Evolutionary conservation across 64 coral and sea anemone species (phyloP), one percentile per base, ranked within the genome.

Genomic region (Montipora capricornis): DNA sequence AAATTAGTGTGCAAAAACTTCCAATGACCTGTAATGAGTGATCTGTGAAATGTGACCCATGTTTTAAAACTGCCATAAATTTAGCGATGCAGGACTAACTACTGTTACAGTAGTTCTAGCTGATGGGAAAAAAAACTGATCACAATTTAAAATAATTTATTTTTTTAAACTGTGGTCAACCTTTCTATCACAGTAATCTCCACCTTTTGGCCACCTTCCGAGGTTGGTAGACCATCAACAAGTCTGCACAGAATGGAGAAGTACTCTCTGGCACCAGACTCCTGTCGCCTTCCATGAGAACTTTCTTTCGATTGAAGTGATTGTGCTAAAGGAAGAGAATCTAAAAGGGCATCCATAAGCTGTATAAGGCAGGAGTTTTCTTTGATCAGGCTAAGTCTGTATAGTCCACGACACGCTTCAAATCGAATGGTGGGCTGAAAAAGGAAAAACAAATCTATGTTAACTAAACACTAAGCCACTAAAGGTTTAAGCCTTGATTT

Each of bases 321-420:
- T 77, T 96, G 95, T 22, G 98, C 98, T 13, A 99, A 45, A 1
- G 98, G 98, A 49, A 96, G 79, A 68, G 86, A 99, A 69, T 96
- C 95, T 29, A 99, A 75, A 70, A 99, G 58, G 19, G 98, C 98
- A 84, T 99, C 95, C 92, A 99, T 96, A 24, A 96, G 73, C 60
- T 94, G 89, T 16, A 89, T 99, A 61, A 99, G 93, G 74, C 95
- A 96, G 14, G 98, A 96, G 79, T 96, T 96, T 13, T 95, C 95
- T 77, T 96, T 99, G 89, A 99, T 99, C 1, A 99, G 86, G 78
- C 98, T 96, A 13, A 99, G 80, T 73, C 92, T 91, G 89, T 96
- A 99, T 0, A 99, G 85, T n/a, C 98, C 98, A 84, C 98, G 89
- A 45, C 95, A 96, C 9, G 98, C 98, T 76, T 99, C 98, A 91